A percentile compares a stretch with the other conserved stretches of the same genome.
Evolutionary conservation across 2,113 vertebrate species (phyloP).

Genomic region (Trichechus manatus): DNA sequence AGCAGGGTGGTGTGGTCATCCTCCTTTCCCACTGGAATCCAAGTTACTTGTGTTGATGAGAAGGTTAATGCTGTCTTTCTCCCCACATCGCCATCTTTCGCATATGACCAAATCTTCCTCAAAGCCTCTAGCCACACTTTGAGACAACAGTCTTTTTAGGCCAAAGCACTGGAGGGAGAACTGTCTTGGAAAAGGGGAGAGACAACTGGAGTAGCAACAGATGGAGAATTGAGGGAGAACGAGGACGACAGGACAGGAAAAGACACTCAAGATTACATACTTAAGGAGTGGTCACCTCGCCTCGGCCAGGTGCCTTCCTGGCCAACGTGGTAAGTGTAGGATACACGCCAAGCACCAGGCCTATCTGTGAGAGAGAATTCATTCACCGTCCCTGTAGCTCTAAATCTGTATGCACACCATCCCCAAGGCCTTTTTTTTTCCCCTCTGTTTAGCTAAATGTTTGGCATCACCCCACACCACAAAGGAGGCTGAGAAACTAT

Average conservation of each 20-base stretch:
- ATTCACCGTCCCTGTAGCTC: background rate
- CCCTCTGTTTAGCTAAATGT: background rate
- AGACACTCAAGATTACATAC: background rate
- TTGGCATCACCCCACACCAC: background rate
- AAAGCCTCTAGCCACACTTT: no score
- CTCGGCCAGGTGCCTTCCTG: background rate
- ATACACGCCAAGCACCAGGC: background rate
- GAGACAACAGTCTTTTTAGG: no score
- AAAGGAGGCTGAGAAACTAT: background rate
- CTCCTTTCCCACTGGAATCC: background rate
- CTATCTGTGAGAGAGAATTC: background rate
- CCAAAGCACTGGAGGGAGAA: background rate
- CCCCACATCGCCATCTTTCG: background rate
- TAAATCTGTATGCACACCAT: background rate
- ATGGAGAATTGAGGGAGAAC: no score
- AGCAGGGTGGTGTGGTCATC: background rate
- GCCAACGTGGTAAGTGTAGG: background rate
- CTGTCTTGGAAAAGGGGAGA: no score
- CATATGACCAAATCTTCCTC: background rate
- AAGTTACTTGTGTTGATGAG: background rate
- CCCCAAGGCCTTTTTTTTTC: background rate
- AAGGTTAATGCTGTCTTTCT: background rate
- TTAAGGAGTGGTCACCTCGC: background rate
- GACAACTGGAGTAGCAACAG: background rate
- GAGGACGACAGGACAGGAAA: background rate